phyloP scores from a whole-genome alignment of 2,888 invertebrate species.

The Agrochola lychnidis region DNA sequence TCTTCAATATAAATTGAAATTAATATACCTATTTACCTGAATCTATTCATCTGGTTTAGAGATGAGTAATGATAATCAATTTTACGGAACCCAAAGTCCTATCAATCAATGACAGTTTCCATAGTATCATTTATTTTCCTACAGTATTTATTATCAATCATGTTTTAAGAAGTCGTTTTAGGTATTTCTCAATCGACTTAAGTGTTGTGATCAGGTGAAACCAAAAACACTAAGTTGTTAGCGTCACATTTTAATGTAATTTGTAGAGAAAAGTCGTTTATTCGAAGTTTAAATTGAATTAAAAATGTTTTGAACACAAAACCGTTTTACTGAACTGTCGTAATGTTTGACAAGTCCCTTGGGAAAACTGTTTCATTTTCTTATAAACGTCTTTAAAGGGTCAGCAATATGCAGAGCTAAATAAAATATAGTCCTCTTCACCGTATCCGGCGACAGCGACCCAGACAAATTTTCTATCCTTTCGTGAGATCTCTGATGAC shows the following conservation, averaged over 20 bases:
- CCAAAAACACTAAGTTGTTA: neutral
- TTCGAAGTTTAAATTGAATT: neutral
- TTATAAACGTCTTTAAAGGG: neutral
- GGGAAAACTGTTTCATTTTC: conserved; percentile 10
- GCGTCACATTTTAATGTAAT: neutral
- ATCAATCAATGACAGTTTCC: conserved; percentile 66
- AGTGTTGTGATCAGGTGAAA: conserved; percentile 22
- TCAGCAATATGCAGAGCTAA: neutral
- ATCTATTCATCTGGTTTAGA: conserved; percentile 63
- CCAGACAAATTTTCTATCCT: too few species aligned
- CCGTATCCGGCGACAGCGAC: too few species aligned
- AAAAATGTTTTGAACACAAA: neutral
- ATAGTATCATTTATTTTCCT: conserved; percentile 38
- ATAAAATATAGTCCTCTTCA: too few species aligned
- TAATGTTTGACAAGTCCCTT: conserved; percentile 7
- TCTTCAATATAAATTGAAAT: conserved; percentile 60
- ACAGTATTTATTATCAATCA: conserved; percentile 33
- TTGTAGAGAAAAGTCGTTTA: neutral
- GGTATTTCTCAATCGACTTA: conserved; percentile 19
- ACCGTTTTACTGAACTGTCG: neutral
- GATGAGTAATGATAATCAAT: conserved; percentile 57
- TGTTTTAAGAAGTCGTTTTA: conserved; percentile 18
- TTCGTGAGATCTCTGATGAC: too few species aligned
- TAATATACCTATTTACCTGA: conserved; percentile 59
- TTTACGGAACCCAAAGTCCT: conserved; percentile 38